Conservation (phyloP, 2,888 invertebrate genomes). For the Phalera bucephala region DNA sequence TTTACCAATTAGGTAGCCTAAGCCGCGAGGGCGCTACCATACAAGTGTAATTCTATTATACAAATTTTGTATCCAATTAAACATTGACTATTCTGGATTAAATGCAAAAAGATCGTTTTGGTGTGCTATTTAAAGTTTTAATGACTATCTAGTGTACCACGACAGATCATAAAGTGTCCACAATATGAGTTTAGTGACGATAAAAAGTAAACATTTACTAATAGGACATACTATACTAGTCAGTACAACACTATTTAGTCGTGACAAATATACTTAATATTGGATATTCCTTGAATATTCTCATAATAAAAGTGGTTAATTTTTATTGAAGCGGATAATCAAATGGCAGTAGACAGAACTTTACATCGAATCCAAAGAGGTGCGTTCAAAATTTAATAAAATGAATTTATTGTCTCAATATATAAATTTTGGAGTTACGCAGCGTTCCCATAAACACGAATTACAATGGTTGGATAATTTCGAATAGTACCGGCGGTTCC, state of each 20-base stretch:
- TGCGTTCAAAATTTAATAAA: constrained; percentile 33
- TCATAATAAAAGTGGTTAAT: constrained; percentile 20
- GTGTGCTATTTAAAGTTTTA: constrained; percentile 62
- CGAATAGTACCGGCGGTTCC: constrained; percentile 25
- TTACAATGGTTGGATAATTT: constrained; percentile 33
- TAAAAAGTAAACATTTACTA: constrained; percentile 40
- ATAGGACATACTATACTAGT: constrained; percentile 58
- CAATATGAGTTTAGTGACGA: constrained; percentile 33
- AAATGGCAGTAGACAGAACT: background rate
- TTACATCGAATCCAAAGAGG: constrained; percentile 20
- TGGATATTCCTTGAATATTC: constrained; percentile 20
- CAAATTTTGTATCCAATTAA: constrained; percentile 44
- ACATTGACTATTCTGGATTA: constrained; percentile 52
- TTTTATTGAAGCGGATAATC: constrained; percentile 12
- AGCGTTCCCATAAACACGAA: constrained; percentile 40
- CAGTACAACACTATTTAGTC: constrained; percentile 56
- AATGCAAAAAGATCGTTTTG: constrained; percentile 58
- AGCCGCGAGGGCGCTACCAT: constrained; percentile 41
- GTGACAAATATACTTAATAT: constrained; percentile 31
- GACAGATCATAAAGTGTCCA: constrained; percentile 37
- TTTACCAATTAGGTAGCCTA: constrained; percentile 48
- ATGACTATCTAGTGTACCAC: constrained; percentile 48
- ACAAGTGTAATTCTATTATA: constrained; percentile 40
- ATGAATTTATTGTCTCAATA: constrained; percentile 62
- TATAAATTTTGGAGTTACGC: constrained; percentile 44